Evolutionary conservation across 2,113 vertebrate species (phyloP), one percentile per base, ranked within the genome.

Genomic region (Gallinago undulata): DNA sequence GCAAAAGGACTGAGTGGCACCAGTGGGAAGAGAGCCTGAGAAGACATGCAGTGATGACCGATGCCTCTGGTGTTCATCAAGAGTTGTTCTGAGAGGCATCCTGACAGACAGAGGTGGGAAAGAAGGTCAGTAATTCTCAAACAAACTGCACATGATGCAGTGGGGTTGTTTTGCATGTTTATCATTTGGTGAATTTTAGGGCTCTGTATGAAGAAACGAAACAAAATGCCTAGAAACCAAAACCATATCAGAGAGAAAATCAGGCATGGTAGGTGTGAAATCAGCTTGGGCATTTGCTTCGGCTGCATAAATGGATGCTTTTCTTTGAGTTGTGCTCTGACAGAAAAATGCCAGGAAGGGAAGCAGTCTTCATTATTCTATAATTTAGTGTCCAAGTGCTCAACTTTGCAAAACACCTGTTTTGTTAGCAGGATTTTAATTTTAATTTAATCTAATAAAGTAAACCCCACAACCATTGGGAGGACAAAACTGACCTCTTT

Each of bases 11-110:
- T 4, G 48, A 84, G 47, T 22, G 47, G 68, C 17, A 22, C 18
- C 64, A 67, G 51, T 37, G 18, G 19, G 28, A 56, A 74, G 12
- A 41, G 21, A 84, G 33, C 35, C n/a, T 19, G 9, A 82, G 68
- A 51, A 53, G 73, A 35, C 39, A 18, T 0, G 0, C 0, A 2
- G 39, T 19, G 59, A 51, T 48, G 33, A 60, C 31, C 1, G 2
- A 22, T 0, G 1, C 7, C n/a, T 60, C 45, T 47, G 67, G 33
- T 56, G 18, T 6, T 43, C 19, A 47, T 27, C 45, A 30, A 21
- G 25, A 31, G 13, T 28, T 84, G 35, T n/a, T 83, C 56, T 28
- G 23, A 37, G 53, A 27, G 25, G 35, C 18, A 11, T 63, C 70
- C 51, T 45, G 31, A 55, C 19, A 37, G 22, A 6, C 1, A 0